Percentiles rank a stretch among this genome's conserved stretches.
Conservation (phyloP, 2,888 invertebrate species). For the Temnothorax unifasciatus region DNA sequence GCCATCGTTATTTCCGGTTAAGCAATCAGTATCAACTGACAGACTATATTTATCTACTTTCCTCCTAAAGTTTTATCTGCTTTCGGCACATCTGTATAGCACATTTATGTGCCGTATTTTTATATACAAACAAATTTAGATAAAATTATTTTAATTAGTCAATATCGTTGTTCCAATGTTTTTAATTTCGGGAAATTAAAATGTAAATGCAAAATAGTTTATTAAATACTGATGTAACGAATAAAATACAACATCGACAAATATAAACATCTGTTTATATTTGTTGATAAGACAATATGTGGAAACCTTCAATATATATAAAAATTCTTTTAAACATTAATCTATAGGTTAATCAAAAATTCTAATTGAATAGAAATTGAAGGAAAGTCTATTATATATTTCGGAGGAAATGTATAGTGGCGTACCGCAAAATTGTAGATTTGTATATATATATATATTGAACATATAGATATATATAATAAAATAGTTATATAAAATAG, state of each 20-base stretch:
- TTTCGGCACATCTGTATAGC: not conserved
- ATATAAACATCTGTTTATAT: not conserved
- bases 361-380: not conserved
- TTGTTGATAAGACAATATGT: not conserved
- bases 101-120: not conserved
- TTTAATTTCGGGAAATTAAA: not conserved
- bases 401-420: not conserved
- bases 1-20: not conserved
- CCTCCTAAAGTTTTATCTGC: not conserved
- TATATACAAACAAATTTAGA: not conserved
- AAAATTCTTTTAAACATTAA: not conserved
- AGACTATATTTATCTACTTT: not conserved
- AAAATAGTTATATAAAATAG: no score
- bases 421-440: not conserved
- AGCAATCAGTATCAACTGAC: not conserved
- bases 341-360: not conserved
- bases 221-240: not conserved
- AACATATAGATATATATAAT: not conserved
- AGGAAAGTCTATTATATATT: not conserved
- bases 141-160: not conserved
- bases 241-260: no score
- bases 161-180: not conserved
- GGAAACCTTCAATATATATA: not conserved
- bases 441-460: not conserved
- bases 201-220: conserved; percentile 6